Conservation (phyloP, 1,140 invertebrate genomes). For the Lasioglossum albipes region DNA sequence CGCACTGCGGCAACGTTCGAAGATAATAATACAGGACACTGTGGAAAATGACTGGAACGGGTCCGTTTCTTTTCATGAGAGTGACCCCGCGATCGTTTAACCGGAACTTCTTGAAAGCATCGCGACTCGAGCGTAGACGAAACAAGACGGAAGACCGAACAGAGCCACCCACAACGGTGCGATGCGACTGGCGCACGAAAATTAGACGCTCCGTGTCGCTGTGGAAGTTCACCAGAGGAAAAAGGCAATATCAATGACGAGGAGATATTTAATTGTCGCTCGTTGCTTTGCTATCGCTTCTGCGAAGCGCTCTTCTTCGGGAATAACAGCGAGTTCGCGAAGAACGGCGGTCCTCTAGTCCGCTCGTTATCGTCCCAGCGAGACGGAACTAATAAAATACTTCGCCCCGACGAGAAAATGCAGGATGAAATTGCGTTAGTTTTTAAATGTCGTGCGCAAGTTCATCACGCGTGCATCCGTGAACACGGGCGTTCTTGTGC, state of each 20-base stretch:
- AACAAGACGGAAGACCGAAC: neutral
- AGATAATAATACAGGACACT: constrained; percentile 27
- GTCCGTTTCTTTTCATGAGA: constrained; percentile 13
- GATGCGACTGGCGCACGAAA: constrained; percentile 4
- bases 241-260: neutral
- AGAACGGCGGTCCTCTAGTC: neutral
- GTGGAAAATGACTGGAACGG: neutral
- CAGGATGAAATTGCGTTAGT: neutral
- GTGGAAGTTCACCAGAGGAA: neutral
- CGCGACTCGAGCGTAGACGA: neutral
- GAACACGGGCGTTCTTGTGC: neutral
- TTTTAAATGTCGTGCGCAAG: neutral
- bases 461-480: neutral
- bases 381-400: constrained; percentile 1
- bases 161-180: neutral
- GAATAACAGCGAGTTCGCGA: neutral
- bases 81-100: constrained; percentile 15
- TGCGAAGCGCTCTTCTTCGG: no score
- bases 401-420: neutral
- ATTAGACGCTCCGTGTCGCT: neutral
- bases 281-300: neutral
- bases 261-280: constrained; percentile 5
- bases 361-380: neutral
- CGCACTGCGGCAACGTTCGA: neutral
- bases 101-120: neutral